Percentiles rank a stretch among this genome's conserved stretches.
Conservation (phyloP, 2,113 vertebrate species). For the Pelobates fuscus region DNA sequence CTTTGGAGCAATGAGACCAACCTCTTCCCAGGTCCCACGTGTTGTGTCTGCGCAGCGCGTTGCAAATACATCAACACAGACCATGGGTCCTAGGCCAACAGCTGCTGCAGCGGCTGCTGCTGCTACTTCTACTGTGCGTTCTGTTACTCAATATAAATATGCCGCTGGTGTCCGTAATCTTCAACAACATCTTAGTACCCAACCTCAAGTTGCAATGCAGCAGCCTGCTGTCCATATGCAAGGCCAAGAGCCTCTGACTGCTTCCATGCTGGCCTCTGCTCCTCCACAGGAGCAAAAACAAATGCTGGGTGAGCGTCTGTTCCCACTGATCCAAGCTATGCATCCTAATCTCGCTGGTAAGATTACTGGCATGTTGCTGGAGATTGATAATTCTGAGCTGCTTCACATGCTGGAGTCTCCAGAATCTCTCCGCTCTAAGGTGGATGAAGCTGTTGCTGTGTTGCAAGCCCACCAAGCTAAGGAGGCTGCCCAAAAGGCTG, state of each 20-base stretch:
- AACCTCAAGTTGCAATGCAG: constrained; percentile 94
- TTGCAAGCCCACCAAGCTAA: too few relatives aligned
- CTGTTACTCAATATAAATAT: constrained; percentile 93
- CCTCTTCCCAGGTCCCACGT: constrained; percentile 90
- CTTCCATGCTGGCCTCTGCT: constrained; percentile 97
- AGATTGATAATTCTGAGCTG: too few relatives aligned
- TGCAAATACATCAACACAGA: constrained; percentile 85
- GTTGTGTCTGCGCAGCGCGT: constrained; percentile 94
- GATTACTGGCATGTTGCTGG: constrained; percentile 98
- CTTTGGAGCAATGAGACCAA: constrained; percentile 90
- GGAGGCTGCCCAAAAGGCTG: constrained; percentile 94
- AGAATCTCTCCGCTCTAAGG: too few relatives aligned
- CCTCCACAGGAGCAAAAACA: constrained; percentile 98
- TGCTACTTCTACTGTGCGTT: constrained; percentile 82
- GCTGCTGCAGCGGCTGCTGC: constrained; percentile 80
- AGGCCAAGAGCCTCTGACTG: constrained; percentile 97
- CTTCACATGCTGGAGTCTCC: too few relatives aligned
- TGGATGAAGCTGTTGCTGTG: constrained; percentile 98
- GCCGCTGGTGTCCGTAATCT: constrained; percentile 91
- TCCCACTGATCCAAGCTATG: constrained; percentile 98
- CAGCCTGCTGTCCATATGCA: constrained; percentile 98
- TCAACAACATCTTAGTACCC: constrained; percentile 92
- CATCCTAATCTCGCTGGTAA: constrained; percentile 95
- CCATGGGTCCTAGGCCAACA: constrained; percentile 86
- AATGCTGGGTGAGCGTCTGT: constrained; percentile 96